Evolutionary conservation across 2,888 invertebrate species (phyloP), one percentile per base, ranked within the genome.

Genomic region (Yponomeuta cagnagella): DNA sequence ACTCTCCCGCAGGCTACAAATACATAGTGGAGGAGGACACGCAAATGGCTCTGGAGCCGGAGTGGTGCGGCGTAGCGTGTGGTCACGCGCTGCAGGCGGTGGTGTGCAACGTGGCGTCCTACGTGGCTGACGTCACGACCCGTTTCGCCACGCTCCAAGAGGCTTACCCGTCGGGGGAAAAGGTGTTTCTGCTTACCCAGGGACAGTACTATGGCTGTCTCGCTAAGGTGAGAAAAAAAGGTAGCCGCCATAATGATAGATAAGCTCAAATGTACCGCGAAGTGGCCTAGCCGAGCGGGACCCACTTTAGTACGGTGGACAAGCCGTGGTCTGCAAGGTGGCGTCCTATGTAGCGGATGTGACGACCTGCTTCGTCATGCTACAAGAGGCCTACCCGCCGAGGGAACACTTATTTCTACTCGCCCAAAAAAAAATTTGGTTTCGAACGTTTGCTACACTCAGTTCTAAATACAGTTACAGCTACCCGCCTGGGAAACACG

Each of bases 131-230:
- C 31, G 81, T 80, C 33, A 76, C 81, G 0, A 79, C 78, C 31
- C 74, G 75, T 70, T 87, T 77, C 77, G 78, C 79, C 67, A 82
- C 88, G 10, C 85, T 87, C 9, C 81, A 82, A 71, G 86, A 78
- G 72, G 93, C 97, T 1, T 98, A 96, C 80, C 94, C 95, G 0
- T 84, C 92, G 0, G 95, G 95, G 0, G 94, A 94, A 70, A 79
- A 80, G 2, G 95, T 97, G 76, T 98, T 98, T 83, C 75, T 93
- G 48, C 94, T 97, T 85, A 93, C 98, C 0, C 95, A 94, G 9
- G 94, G 95, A 75, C 96, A 95, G 8, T 95, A 96, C 85, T 98
- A 97, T 82, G 98, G 98, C 0, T 94, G 95, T 68, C 91, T 94
- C 82, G 98, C 96, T 69, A 94, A 94, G 79, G 97, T 97, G 0